Conservation (phyloP, 2,888 invertebrate genomes). For the Elegia similella region DNA sequence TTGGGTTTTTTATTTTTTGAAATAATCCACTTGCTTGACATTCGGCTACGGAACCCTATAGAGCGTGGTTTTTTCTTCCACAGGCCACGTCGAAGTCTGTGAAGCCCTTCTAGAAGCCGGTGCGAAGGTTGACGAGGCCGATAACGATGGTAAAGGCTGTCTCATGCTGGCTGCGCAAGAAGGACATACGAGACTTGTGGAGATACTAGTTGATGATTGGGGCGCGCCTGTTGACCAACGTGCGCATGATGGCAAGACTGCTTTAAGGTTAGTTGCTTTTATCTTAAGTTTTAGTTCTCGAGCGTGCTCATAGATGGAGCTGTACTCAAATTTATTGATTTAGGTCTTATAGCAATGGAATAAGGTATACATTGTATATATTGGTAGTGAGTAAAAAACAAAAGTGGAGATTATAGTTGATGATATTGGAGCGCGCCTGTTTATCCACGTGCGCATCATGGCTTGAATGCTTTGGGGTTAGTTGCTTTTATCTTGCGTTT, state of each 20-base stretch:
- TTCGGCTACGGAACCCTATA: too few relatives aligned
- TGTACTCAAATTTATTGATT: too few relatives aligned
- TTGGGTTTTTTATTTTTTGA: too few relatives aligned
- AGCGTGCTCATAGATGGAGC: background rate
- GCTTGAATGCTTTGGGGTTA: conserved; percentile 91
- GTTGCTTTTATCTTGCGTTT: background rate
- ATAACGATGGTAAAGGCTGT: conserved; percentile 95
- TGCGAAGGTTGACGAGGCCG: conserved; percentile 92
- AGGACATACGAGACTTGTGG: conserved; percentile 85
- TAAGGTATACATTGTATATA: too few relatives aligned
- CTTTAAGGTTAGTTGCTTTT: conserved; percentile 82
- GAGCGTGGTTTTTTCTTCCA: background rate
- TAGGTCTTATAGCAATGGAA: too few relatives aligned
- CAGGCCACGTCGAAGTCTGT: conserved; percentile 91
- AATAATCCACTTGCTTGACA: too few relatives aligned
- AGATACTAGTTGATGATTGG: conserved; percentile 87
- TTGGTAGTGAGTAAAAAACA: too few relatives aligned
- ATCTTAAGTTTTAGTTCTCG: background rate
- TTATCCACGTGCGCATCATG: conserved; percentile 94
- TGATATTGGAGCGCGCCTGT: conserved; percentile 89
- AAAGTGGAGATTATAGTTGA: conserved; percentile 86
- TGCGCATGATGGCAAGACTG: conserved; percentile 95
- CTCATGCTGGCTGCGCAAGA: conserved; percentile 95
- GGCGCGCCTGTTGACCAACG: conserved; percentile 91
- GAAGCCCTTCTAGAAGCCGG: conserved; percentile 92